These are phyloP conservation scores for Drosophila dunni DNA, from an alignment of 1,140 invertebrate genomes.

Conservation along the genomic window DNA sequence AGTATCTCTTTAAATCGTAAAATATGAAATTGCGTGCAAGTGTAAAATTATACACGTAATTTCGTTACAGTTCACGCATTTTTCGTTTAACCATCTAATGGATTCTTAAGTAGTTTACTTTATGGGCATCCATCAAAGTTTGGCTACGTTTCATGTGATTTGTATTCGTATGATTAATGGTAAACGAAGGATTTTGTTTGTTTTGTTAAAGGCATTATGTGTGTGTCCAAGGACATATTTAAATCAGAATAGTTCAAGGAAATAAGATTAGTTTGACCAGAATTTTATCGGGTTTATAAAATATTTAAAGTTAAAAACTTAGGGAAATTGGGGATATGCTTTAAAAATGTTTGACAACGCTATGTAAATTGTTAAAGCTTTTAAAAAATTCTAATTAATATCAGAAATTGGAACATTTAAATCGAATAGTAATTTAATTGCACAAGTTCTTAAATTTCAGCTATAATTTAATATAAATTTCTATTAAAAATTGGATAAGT, in stretches of 20 bases:
- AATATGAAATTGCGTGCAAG: conserved; percentile 78
- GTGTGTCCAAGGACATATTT: background rate
- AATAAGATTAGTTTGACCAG: no score
- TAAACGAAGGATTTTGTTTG: background rate
- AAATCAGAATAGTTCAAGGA: no score
- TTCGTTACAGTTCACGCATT: conserved; percentile 75
- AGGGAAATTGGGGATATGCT: no score
- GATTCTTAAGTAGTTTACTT: conserved; percentile 70
- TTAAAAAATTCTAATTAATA: no score
- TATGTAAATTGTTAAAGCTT: no score
- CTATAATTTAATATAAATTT: no score
- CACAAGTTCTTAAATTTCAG: no score
- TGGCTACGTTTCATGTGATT: background rate
- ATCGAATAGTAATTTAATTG: no score
- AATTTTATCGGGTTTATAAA: no score
- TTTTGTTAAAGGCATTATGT: background rate
- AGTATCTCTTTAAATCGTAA: conserved; percentile 66
- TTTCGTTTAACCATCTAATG: conserved; percentile 65
- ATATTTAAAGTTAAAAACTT: no score
- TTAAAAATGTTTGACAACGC: no score
- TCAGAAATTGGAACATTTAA: background rate
- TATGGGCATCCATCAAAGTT: conserved; percentile 36
- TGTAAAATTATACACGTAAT: conserved; percentile 69
- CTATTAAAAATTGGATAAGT: no score
- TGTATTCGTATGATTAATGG: conserved; percentile 29